phyloP scores from a whole-genome alignment of 1,140 invertebrate genomes.

The Tetraneura akinire region DNA sequence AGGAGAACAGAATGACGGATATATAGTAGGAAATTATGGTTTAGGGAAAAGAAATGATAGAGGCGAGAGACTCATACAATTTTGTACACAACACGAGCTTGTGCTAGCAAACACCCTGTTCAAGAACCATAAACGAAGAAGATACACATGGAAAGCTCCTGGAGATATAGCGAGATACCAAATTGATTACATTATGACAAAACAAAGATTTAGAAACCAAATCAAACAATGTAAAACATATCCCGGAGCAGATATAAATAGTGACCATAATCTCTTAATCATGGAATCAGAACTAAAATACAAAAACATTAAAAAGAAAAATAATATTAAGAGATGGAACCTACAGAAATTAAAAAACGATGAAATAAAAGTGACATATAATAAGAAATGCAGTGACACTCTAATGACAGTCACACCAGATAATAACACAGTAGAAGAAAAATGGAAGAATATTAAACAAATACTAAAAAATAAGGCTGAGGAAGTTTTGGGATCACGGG shows the following conservation, averaged over 20 bases:
- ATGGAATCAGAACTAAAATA: too few species aligned
- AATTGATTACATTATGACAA: constrained; percentile 23
- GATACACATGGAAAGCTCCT: constrained; percentile 57
- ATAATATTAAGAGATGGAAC: too few species aligned
- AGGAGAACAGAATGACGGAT: neutral
- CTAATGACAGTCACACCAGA: too few species aligned
- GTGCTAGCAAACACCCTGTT: constrained; percentile 51
- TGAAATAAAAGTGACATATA: too few species aligned
- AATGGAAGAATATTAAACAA: too few species aligned
- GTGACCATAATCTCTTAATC: too few species aligned
- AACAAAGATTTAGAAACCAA: constrained; percentile 40
- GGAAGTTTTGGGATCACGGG: too few species aligned
- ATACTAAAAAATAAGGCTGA: too few species aligned
- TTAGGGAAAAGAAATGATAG: constrained; percentile 12
- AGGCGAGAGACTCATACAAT: constrained; percentile 40
- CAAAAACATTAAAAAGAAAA: too few species aligned
- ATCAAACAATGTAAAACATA: constrained; percentile 7
- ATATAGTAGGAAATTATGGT: neutral
- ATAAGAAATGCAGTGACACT: too few species aligned
- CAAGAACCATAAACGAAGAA: constrained; percentile 54
- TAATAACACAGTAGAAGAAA: too few species aligned
- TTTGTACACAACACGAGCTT: constrained; percentile 20
- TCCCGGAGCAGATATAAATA: neutral
- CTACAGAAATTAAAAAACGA: too few species aligned
- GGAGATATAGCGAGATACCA: constrained; percentile 56